phyloP scores from a whole-genome alignment of 2,113 vertebrate species.

The Seriola rivoliana region DNA sequence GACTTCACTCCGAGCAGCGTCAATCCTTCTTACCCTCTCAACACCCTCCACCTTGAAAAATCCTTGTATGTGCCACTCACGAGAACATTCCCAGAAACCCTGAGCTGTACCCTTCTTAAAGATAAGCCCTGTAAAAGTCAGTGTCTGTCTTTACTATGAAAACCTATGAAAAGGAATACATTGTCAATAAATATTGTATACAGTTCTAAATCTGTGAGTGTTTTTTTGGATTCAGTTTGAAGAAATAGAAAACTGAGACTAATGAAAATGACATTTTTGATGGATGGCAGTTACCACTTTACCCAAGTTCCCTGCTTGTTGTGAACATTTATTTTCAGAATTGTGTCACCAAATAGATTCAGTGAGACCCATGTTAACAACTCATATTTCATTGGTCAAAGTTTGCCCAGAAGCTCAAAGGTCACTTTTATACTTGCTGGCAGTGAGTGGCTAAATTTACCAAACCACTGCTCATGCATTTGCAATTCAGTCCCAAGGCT shows the following conservation, averaged over 20 bases:
- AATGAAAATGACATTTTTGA: too few species aligned
- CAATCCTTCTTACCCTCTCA: slow-evolving; percentile 50
- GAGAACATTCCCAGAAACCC: slow-evolving; percentile 65
- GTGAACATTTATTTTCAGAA: neutral
- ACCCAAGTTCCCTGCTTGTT: neutral
- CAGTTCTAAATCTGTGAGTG: slow-evolving; percentile 65
- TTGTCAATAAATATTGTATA: slow-evolving; percentile 85
- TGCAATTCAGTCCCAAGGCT: slow-evolving; percentile 16
- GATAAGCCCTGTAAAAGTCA: slow-evolving; percentile 63
- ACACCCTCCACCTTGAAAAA: slow-evolving; percentile 58
- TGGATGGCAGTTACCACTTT: too few species aligned
- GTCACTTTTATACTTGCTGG: slow-evolving; percentile 13
- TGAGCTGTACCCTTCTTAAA: slow-evolving; percentile 61
- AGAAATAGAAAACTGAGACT: neutral
- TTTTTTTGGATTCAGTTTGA: slow-evolving; percentile 3
- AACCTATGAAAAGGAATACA: slow-evolving; percentile 70
- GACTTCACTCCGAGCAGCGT: slow-evolving; percentile 67
- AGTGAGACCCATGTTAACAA: too few species aligned
- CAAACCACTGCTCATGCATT: slow-evolving; percentile 28
- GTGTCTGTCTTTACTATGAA: slow-evolving; percentile 76
- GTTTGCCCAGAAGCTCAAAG: neutral
- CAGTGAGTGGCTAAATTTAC: neutral
- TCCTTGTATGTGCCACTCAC: slow-evolving; percentile 70
- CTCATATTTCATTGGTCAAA: too few species aligned
- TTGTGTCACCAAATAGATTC: too few species aligned